Evolutionary conservation across 2,113 vertebrate species (phyloP).

Genomic region (Cromileptes altivelis): DNA sequence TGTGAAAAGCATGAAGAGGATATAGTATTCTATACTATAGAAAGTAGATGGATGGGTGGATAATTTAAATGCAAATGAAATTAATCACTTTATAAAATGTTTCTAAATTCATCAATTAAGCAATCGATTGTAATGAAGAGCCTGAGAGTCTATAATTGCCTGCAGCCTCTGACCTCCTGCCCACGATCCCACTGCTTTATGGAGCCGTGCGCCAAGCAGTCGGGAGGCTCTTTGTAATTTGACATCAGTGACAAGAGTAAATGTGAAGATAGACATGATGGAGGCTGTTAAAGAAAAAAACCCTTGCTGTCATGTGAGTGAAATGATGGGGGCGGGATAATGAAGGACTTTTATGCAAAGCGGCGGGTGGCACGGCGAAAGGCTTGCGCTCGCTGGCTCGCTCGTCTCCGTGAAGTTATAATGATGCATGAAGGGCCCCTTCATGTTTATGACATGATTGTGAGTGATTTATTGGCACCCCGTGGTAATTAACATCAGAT

Average conservation of each 20-base stretch:
- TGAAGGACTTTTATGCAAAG: constrained; percentile 69
- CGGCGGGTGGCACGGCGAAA: constrained; percentile 49
- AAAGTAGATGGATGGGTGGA: neutral
- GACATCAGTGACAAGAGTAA: constrained; percentile 20
- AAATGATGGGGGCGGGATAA: constrained; percentile 64
- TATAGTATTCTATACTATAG: neutral
- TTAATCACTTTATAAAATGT: constrained; percentile 46
- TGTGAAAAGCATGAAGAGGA: neutral
- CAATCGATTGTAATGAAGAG: constrained; percentile 50
- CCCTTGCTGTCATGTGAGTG: constrained; percentile 30
- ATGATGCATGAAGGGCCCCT: constrained; percentile 77
- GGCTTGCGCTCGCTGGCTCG: neutral
- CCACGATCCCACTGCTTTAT: constrained; percentile 23
- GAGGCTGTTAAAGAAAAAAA: constrained; percentile 34
- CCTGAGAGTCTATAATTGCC: constrained; percentile 38
- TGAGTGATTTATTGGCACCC: constrained; percentile 73
- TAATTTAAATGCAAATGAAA: constrained; percentile 52
- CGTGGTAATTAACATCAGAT: constrained; percentile 73
- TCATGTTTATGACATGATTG: constrained; percentile 74
- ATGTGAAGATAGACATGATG: constrained; percentile 25
- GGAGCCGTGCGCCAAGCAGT: constrained; percentile 30
- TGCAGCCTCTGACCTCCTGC: constrained; percentile 32
- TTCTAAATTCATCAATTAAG: constrained; percentile 50
- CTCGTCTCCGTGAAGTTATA: constrained; percentile 62
- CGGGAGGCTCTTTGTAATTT: constrained; percentile 12